These are phyloP conservation scores for Rhimphoctona megacephalus DNA, from an alignment of 2,888 invertebrate genomes.

Conservation along the genomic window DNA sequence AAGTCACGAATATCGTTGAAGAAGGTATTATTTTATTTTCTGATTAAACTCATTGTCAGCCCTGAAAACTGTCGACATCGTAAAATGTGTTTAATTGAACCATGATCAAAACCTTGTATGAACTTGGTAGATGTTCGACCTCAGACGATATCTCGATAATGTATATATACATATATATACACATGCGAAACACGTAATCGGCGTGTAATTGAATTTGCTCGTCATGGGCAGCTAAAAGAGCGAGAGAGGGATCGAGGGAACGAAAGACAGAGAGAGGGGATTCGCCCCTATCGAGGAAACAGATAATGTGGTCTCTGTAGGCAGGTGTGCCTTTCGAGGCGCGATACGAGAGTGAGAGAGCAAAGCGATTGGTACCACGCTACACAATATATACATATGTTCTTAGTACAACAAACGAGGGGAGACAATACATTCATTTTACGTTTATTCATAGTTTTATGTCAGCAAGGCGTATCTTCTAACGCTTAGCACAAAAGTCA, in stretches of 20 bases:
- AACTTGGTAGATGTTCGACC: slow-evolving; percentile 49
- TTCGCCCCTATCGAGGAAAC: slow-evolving; percentile 7
- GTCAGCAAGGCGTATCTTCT: background rate
- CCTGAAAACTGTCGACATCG: background rate
- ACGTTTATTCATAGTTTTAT: background rate
- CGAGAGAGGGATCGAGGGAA: slow-evolving; percentile 13
- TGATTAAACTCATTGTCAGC: background rate
- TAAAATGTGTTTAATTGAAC: slow-evolving; percentile 3
- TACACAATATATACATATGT: slow-evolving; percentile 33
- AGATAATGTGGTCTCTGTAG: slow-evolving; percentile 43
- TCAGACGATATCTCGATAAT: slow-evolving; percentile 27
- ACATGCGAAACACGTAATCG: slow-evolving; percentile 54
- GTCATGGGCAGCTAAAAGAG: slow-evolving; percentile 40
- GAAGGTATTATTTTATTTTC: background rate
- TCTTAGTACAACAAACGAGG: slow-evolving; percentile 25
- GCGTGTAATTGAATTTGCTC: slow-evolving; percentile 67
- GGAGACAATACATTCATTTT: slow-evolving; percentile 13
- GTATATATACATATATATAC: background rate
- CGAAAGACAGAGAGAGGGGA: background rate
- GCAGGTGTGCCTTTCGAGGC: slow-evolving; percentile 49
- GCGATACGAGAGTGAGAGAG: slow-evolving; percentile 40
- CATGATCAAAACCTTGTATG: slow-evolving; percentile 34
- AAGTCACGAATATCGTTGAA: background rate
- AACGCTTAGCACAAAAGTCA: background rate
- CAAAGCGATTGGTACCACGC: slow-evolving; percentile 25